Conservation (phyloP, 2,797 vertebrate genomes). For the Neostethus bicornis region DNA sequence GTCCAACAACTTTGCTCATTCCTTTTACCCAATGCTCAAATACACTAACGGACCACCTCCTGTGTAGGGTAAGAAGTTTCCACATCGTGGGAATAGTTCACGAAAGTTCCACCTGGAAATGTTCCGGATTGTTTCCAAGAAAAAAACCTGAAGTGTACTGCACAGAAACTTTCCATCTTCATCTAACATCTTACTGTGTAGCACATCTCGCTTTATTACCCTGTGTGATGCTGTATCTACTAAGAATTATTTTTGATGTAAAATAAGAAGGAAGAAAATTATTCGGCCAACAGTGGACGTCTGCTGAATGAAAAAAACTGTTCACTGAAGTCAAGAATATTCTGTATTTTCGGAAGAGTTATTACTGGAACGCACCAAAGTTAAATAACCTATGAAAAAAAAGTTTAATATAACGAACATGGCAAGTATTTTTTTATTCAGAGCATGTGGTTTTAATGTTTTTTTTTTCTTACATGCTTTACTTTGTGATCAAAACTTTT, state of each 20-base stretch:
- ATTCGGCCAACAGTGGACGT: constrained; percentile 44
- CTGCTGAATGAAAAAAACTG: constrained; percentile 27
- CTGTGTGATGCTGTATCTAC: constrained; percentile 47
- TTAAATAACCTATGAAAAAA: constrained; percentile 73
- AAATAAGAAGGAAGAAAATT: constrained; percentile 19
- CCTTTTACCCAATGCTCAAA: constrained; percentile 94
- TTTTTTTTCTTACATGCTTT: constrained; percentile 74
- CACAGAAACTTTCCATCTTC: constrained; percentile 50
- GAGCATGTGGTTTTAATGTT: constrained; percentile 86
- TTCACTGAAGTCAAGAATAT: constrained; percentile 14
- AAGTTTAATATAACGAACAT: constrained; percentile 82
- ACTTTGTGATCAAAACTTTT: constrained; percentile 81
- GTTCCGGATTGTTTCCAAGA: constrained; percentile 23
- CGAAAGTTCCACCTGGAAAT: too few relatives aligned
- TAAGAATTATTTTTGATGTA: constrained; percentile 38
- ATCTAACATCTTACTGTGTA: constrained; percentile 49
- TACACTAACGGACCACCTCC: constrained; percentile 95
- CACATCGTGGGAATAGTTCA: constrained; percentile 15
- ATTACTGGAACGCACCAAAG: constrained; percentile 61
- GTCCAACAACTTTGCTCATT: constrained; percentile 93
- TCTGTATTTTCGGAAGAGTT: constrained; percentile 36
- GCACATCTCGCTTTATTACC: constrained; percentile 45
- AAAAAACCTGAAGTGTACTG: constrained; percentile 47
- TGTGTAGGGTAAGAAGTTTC: constrained; percentile 73
- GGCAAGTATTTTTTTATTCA: constrained; percentile 86